A percentile compares a stretch with the other conserved stretches of the same genome.
phyloP scores from a whole-genome alignment of 2,888 invertebrate species.

The Lampropteryx suffumata region DNA sequence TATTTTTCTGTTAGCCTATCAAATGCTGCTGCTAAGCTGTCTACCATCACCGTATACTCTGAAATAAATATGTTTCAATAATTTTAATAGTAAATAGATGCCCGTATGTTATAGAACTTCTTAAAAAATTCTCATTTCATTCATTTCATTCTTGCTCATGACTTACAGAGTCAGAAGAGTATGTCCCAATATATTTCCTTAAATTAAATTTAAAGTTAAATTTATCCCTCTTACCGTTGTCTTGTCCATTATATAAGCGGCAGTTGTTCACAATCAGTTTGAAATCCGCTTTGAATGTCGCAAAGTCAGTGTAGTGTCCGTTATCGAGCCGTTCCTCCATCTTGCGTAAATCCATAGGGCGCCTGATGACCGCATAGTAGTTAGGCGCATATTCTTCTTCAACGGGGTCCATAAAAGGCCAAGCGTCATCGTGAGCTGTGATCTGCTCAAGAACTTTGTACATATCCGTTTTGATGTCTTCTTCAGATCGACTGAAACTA shows the following conservation, averaged over 20 bases:
- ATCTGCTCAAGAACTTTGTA: slow-evolving; percentile 95
- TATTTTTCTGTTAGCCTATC: slow-evolving; percentile 92
- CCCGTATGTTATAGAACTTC: too few relatives aligned
- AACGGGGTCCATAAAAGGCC: slow-evolving; percentile 97
- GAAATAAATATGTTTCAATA: slow-evolving; percentile 34
- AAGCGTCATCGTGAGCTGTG: slow-evolving; percentile 94
- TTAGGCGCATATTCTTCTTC: slow-evolving; percentile 96
- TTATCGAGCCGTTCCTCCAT: slow-evolving; percentile 94
- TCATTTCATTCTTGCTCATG: too few relatives aligned
- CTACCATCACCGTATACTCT: slow-evolving; percentile 96
- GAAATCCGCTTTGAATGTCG: slow-evolving; percentile 94
- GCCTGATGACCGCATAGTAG: slow-evolving; percentile 88
- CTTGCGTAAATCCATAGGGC: slow-evolving; percentile 93
- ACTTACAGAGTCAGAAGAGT: too few relatives aligned
- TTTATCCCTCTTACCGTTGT: slow-evolving; percentile 95
- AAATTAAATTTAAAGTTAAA: too few relatives aligned
- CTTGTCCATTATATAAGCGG: slow-evolving; percentile 94
- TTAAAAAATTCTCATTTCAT: too few relatives aligned
- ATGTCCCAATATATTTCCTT: too few relatives aligned
- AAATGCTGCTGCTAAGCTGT: slow-evolving; percentile 91
- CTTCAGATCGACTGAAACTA: slow-evolving; percentile 91
- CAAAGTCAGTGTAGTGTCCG: slow-evolving; percentile 90
- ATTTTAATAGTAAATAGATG: too few relatives aligned
- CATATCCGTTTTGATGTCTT: slow-evolving; percentile 94
- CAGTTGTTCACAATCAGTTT: slow-evolving; percentile 96